A percentile compares a stretch with the other conserved stretches of the same genome.
phyloP scores from a whole-genome alignment of 2,797 vertebrate species.

The Malacoctenus gilli region DNA sequence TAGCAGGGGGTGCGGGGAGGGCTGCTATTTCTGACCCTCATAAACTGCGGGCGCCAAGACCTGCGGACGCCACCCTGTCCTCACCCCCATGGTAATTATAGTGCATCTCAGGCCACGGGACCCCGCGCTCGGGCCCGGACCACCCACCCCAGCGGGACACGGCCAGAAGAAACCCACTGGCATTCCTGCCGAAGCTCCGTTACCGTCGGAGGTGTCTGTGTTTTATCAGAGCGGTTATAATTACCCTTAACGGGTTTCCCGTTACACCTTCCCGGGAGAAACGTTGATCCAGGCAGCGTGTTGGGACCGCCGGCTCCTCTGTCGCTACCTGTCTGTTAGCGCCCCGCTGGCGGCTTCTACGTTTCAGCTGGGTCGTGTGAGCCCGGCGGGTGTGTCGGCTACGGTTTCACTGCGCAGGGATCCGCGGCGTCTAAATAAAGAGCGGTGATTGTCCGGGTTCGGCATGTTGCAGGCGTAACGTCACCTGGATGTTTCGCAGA shows the following conservation, averaged over 20 bases:
- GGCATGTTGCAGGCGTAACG: conserved; percentile 35
- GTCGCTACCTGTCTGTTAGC: conserved; percentile 64
- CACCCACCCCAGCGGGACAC: conserved; percentile 57
- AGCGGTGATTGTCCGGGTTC: conserved; percentile 42
- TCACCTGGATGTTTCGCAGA: conserved; percentile 57
- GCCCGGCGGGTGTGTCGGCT: conserved; percentile 40
- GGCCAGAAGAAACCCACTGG: conserved; percentile 37
- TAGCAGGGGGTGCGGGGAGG: conserved; percentile 41
- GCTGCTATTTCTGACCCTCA: conserved; percentile 76
- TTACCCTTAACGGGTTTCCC: conserved; percentile 52
- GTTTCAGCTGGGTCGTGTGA: conserved; percentile 40
- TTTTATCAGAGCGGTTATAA: conserved; percentile 53
- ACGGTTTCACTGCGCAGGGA: conserved; percentile 44
- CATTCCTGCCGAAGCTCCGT: conserved; percentile 39
- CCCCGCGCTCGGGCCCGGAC: conserved; percentile 44
- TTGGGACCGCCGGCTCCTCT: conserved; percentile 44
- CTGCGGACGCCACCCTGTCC: conserved; percentile 82
- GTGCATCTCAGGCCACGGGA: conserved; percentile 63
- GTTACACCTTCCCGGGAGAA: conserved; percentile 43
- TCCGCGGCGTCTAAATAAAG: conserved; percentile 64
- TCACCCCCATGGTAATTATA: conserved; percentile 81
- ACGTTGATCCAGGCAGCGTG: conserved; percentile 49
- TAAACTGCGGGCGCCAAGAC: conserved; percentile 80
- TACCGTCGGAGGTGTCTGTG: conserved; percentile 42
- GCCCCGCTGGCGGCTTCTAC: conserved; percentile 27